Evolutionary conservation across 2,113 vertebrate species (phyloP), one percentile per base, ranked within the genome.

Genomic region (Microcebus ravelobensis): DNA sequence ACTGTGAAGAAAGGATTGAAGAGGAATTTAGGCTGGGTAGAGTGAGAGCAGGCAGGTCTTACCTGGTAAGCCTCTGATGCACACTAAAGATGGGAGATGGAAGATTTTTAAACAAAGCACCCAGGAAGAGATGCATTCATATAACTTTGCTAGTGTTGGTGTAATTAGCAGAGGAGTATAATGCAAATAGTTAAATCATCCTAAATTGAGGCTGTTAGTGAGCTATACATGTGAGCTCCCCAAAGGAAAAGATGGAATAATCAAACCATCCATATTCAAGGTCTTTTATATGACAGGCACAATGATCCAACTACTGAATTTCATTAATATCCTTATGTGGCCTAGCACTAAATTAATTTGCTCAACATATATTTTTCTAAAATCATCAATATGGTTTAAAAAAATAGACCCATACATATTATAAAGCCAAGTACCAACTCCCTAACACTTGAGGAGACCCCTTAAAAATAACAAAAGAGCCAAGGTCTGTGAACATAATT

Each of bases 131-230:
- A 77, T 25, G 36, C 48, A 77, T 73, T 96, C 95, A 94, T 10
- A 23, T 73, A 82, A 92, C 52, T 90, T 90, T 83, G 23, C 57
- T 67, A 73, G 52, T 34, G 81, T 85, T 52, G 77, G 34, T 94
- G 57, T 81, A 94, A 96, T 96, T 95, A 95, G 65, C 68, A 85
- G 57, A 95, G 80, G 29, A 82, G 29, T 83, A 84, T 29, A 96
- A 85, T 77, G 68, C 76, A 94, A 90, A 92, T 25, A 95, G 88
- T 61, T 89, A 90, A 96, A 42, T 85, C 82, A 80, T 34, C 25
- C 76, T 76, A 81, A 92, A 50, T 18, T 55, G 29, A 45, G 31
- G 85, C 52, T 84, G 65, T 87, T 80, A 94, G 71, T 92, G 89
- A 96, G 90, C 42, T 95, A 74, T 67, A 91, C 86, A 94, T 73